Evolutionary conservation across 2,797 vertebrate species (phyloP), one percentile per base, ranked within the genome.

Genomic region (Siniperca undulata): DNA sequence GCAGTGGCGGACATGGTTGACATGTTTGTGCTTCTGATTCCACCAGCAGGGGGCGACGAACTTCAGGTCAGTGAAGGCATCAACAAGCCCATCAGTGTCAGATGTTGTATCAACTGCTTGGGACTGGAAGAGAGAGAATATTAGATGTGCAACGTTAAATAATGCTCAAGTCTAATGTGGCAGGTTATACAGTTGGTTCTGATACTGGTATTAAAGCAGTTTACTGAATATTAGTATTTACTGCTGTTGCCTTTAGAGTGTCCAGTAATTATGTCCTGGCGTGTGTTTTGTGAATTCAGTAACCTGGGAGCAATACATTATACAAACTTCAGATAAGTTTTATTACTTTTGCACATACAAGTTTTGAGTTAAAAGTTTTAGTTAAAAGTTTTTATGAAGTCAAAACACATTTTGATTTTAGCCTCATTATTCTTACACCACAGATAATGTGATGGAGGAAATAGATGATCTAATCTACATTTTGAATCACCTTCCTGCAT

Each of bases 1-100:
- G 98, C 99, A 2, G 98, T 99, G 77, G 98, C 98, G 19, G 98
- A 99, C 88, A 99, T 99, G 98, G 98, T 99, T 46, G 99, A 99
- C 92, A 98, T 99, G 97, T 99, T 99, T 95, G 94, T 99, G 88
- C 91, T 99, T 65, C 94, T 99, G 55, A 96, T 99, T 86, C 98
- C 99, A 67, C 99, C 99, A 95, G 98, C 98, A 60, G 98, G 98
- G 94, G 99, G 98, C 92, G 99, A 99, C 86, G 98, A 99, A 91
- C 95, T 99, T 77, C 98, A 99, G 97, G 99, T 99, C 93, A 91
- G 92, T 93, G 68, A 61, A 19, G 68, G 8, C 44, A 74, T 13
- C 44, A 58, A 40, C 27, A 52, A 27, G 19, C 81, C 10, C 8
- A 22, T 66, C 22, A 40, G 4, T 48, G 27, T 38, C 68, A 55